These are phyloP conservation scores for Byasa hedistus DNA, from an alignment of 2,888 invertebrate genomes.

Conservation along the genomic window DNA sequence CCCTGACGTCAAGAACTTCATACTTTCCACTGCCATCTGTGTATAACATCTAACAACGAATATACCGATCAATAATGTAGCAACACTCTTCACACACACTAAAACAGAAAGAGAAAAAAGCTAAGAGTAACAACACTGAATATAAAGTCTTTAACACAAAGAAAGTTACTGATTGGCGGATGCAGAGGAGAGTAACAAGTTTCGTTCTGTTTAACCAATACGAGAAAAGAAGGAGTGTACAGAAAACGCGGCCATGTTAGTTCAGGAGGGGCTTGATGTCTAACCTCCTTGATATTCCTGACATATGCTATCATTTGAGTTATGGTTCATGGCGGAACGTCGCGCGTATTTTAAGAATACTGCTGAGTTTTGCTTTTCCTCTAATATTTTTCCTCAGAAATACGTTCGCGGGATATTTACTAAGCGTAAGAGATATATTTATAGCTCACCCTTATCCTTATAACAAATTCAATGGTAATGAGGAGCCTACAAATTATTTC, in stretches of 20 bases:
- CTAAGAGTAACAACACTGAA: slow-evolving; percentile 58
- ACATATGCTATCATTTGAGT: slow-evolving; percentile 76
- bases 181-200: slow-evolving; percentile 52
- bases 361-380: slow-evolving; percentile 58
- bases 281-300: slow-evolving; percentile 77
- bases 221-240: slow-evolving; percentile 49
- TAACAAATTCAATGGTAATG: slow-evolving; percentile 19
- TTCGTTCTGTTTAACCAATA: slow-evolving; percentile 65
- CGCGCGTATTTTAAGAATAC: slow-evolving; percentile 63
- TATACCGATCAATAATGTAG: slow-evolving; percentile 48
- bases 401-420: slow-evolving; percentile 45
- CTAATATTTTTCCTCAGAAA: slow-evolving; percentile 49
- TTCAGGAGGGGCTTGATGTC: slow-evolving; percentile 69
- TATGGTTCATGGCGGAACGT: slow-evolving; percentile 70
- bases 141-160: slow-evolving; percentile 60
- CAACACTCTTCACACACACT: slow-evolving; percentile 54
- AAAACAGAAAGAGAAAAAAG: slow-evolving; percentile 58
- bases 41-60: slow-evolving; percentile 35
- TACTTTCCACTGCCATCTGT: slow-evolving; percentile 61
- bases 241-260: slow-evolving; percentile 69
- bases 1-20: slow-evolving; percentile 47
- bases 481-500: slow-evolving; percentile 13
- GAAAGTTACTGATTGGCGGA: slow-evolving; percentile 66
- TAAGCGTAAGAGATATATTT: slow-evolving; percentile 39
- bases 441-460: slow-evolving; percentile 26